phyloP scores from a whole-genome alignment of 2,797 vertebrate species.

The Muscicapa striata region DNA sequence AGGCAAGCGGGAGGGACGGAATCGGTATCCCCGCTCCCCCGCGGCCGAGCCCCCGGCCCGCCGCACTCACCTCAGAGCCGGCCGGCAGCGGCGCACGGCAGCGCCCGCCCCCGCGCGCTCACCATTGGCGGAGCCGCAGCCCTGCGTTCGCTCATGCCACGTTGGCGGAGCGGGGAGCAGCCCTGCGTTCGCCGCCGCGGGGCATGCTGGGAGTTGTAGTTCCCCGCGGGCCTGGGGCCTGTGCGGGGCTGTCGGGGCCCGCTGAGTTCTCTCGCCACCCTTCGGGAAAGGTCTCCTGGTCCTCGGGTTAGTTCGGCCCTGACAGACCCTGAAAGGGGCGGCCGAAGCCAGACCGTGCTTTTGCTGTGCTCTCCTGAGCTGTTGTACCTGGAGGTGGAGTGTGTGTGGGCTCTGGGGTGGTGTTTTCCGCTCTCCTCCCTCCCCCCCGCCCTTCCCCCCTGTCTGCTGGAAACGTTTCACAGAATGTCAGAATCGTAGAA shows the following conservation, averaged over 20 bases:
- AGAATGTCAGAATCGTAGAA: background rate
- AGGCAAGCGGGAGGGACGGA: background rate
- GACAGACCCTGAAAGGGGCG: background rate
- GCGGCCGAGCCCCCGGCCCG: background rate
- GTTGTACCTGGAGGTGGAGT: too few relatives aligned
- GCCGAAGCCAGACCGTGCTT: too few relatives aligned
- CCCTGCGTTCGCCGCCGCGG: rapidly evolving
- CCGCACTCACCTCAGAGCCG: background rate
- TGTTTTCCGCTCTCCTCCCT: too few relatives aligned
- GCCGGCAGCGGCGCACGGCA: background rate
- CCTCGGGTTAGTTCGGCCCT: background rate
- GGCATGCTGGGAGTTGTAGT: background rate
- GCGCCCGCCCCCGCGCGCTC: background rate
- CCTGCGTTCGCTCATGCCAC: too few relatives aligned
- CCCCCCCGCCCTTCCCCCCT: too few relatives aligned
- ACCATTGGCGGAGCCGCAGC: background rate
- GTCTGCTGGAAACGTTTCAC: background rate
- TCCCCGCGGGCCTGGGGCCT: background rate
- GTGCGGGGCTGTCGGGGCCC: background rate
- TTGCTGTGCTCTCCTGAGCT: background rate
- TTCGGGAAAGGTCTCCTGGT: background rate
- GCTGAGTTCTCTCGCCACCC: background rate
- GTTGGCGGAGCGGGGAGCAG: background rate
- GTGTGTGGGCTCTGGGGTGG: background rate
- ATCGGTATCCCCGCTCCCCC: background rate